These are phyloP conservation scores for Channa striata DNA, from an alignment of 2,797 vertebrate genomes.

Conservation along the genomic window DNA sequence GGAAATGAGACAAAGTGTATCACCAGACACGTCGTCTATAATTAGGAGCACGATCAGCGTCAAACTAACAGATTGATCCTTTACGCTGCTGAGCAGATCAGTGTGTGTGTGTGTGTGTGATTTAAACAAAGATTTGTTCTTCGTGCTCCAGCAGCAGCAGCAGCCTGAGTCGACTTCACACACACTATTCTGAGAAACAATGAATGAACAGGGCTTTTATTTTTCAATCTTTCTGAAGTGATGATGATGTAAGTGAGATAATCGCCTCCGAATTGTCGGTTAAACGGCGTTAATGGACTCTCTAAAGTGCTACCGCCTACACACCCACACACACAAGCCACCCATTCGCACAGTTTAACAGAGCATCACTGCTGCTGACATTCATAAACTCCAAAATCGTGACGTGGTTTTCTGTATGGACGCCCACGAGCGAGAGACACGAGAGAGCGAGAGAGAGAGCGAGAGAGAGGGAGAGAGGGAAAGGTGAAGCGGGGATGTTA, in stretches of 20 bases:
- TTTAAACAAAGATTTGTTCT: constrained; percentile 9
- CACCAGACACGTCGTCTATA: neutral
- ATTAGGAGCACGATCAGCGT: neutral
- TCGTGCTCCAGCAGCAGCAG: neutral
- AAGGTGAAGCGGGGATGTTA: constrained; percentile 56
- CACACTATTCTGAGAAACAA: constrained; percentile 47
- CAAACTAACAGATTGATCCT: constrained; percentile 8
- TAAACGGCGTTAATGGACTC: constrained; percentile 56
- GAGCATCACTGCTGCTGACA: constrained; percentile 55
- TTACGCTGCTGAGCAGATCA: neutral
- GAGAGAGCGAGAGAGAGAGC: constrained; percentile 18
- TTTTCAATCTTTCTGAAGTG: constrained; percentile 39
- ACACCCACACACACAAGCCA: constrained; percentile 30
- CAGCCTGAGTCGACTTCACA: constrained; percentile 13
- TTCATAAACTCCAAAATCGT: constrained; percentile 62
- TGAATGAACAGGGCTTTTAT: constrained; percentile 55
- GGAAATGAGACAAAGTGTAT: too few relatives aligned
- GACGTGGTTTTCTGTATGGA: constrained; percentile 55
- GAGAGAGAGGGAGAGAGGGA: too few relatives aligned
- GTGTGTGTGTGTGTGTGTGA: neutral
- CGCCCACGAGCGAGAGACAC: constrained; percentile 49
- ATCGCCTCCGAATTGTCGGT: constrained; percentile 61
- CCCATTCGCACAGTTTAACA: constrained; percentile 45
- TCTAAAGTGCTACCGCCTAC: constrained; percentile 53
- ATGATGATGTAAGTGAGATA: constrained; percentile 66